Evolutionary conservation across 1,140 invertebrate genomes (phyloP).

Genomic region (Drosophila guanche): DNA sequence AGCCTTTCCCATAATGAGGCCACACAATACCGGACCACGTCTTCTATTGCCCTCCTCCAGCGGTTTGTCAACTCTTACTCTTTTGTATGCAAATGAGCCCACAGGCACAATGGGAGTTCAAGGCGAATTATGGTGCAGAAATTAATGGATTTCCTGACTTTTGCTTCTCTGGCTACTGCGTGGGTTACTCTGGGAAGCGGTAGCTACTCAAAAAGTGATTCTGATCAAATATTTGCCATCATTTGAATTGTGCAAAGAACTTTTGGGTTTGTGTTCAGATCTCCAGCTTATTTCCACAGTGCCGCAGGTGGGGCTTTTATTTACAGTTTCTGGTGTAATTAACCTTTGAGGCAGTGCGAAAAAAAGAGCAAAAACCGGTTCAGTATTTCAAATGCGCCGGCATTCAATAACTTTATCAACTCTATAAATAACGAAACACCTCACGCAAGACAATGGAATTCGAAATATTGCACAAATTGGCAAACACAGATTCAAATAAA

Average conservation of each 20-base stretch:
- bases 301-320: conserved; percentile 45
- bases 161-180: too few species aligned
- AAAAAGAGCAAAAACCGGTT: conserved; percentile 46
- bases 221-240: too few species aligned
- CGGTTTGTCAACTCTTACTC: conserved; percentile 35
- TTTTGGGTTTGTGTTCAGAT: background rate
- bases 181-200: too few species aligned
- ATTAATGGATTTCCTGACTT: background rate
- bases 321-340: conserved; percentile 52
- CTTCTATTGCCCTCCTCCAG: conserved; percentile 29
- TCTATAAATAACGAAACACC: conserved; percentile 39
- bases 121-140: background rate
- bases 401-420: conserved; percentile 36
- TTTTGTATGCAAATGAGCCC: conserved; percentile 48
- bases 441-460: too few species aligned
- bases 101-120: conserved; percentile 16
- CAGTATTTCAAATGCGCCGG: conserved; percentile 41
- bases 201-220: too few species aligned
- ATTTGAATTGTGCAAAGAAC: too few species aligned
- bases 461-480: too few species aligned
- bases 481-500: too few species aligned
- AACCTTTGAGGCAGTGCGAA: conserved; percentile 40
- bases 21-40: background rate
- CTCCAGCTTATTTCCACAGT: conserved; percentile 8
- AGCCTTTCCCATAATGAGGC: conserved; percentile 19